A percentile compares a stretch with the other conserved stretches of the same genome.
Conservation (phyloP, 1,140 invertebrate species). For the Aphaenogaster rudis region DNA sequence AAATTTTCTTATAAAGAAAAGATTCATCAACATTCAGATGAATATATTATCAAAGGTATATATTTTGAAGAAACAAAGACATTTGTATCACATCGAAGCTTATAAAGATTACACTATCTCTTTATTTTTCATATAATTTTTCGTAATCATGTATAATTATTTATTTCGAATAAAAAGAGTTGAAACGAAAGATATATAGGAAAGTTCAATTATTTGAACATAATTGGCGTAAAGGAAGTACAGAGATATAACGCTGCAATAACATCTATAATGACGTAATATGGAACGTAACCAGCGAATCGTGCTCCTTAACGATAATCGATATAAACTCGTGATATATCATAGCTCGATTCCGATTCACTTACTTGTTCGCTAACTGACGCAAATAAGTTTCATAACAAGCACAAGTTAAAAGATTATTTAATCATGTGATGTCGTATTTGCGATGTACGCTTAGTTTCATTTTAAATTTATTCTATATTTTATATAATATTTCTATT, state of each 20-base stretch:
- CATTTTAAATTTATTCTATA: conserved; percentile 9
- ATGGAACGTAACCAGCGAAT: conserved; percentile 8
- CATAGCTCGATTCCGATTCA: conserved; percentile 26
- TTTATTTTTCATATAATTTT: conserved; percentile 19
- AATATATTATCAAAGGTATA: not conserved
- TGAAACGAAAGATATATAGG: not conserved
- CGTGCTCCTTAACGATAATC: conserved; percentile 36
- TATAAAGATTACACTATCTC: not conserved
- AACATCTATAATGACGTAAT: conserved; percentile 30
- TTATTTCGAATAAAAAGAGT: not conserved
- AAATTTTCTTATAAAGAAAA: conserved; percentile 23
- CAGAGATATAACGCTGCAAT: conserved; percentile 7
- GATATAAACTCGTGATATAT: conserved; percentile 51
- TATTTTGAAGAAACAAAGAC: not conserved
- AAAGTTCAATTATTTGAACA: not conserved
- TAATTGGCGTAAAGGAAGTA: not conserved
- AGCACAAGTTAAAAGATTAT: conserved; percentile 15
- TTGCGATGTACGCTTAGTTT: not conserved
- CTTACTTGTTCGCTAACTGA: conserved; percentile 3
- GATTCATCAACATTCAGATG: not conserved
- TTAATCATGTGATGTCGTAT: conserved; percentile 7
- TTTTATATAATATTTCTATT: not conserved
- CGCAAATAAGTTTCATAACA: conserved; percentile 30
- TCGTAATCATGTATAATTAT: not conserved
- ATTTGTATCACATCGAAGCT: not conserved